These are phyloP conservation scores for Tringa solitaria DNA, from an alignment of 2,113 vertebrate species.

Conservation along the genomic window DNA sequence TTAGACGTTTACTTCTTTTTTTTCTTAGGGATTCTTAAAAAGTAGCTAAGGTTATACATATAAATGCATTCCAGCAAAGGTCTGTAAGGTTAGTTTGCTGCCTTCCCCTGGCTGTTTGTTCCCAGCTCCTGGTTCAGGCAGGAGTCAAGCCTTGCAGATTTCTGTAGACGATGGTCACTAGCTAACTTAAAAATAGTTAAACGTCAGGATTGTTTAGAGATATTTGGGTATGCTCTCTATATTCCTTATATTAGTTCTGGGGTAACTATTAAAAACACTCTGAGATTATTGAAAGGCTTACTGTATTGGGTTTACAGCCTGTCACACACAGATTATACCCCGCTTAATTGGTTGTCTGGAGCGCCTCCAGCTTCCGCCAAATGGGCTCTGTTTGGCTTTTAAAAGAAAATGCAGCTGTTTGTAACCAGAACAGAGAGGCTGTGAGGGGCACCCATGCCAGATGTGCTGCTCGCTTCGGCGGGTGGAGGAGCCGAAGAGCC, in stretches of 20 bases:
- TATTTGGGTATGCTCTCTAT: background rate
- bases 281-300: background rate
- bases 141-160: background rate
- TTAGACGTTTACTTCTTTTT: accelerated
- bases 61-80: background rate
- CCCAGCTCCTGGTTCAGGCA: background rate
- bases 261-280: background rate
- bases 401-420: constrained; percentile 21
- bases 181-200: background rate
- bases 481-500: background rate
- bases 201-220: background rate
- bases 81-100: background rate
- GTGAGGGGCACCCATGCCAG: background rate
- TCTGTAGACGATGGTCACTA: background rate
- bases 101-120: background rate
- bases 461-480: background rate
- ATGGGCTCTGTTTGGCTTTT: constrained; percentile 2
- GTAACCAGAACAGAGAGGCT: background rate
- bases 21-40: background rate
- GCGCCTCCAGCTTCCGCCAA: background rate
- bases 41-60: background rate
- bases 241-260: background rate
- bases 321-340: background rate
- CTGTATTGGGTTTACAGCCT: background rate
- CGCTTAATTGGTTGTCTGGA: background rate